Base-by-base conservation (phyloP, 2,797 vertebrate genomes). In the Geotrypetes seraphini region DNA sequence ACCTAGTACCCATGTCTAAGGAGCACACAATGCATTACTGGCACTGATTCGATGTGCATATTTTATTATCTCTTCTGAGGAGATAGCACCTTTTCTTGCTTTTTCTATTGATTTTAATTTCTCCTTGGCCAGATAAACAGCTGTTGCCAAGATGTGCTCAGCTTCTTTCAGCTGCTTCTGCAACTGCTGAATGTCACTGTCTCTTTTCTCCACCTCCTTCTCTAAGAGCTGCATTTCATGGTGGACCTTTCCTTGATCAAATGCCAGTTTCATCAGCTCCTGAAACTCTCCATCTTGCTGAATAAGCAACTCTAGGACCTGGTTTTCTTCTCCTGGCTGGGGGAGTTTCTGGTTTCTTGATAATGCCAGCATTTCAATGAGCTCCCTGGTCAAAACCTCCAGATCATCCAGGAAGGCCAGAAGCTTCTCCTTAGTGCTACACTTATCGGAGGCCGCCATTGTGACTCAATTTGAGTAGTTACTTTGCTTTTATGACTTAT, bases 51-150 rank as follows among this genome's bases (percentile, higher is more conserved):
- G 81, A 47, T 99, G 96, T 21, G 96, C 94, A 2, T 99, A 99
- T 51, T 99, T 99, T 46, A 99, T 99, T 67, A 99, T 88, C 66
- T 98, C 96, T 63, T 99, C 96, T 17, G 96, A 99, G 1, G 92
- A 96, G 59, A 97, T 82, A 16, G 90, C 89, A 96, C 95, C 94
- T 85, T 92, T 98, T 57, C 84, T 83, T 45, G 96, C 94, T 60
- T 91, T 94, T 24, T 98, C 92, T 19, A 98, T 97, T 38, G 94
- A 94, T 62, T 96, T 98, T 30, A 99, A 81, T 42, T 99, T 99
- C 67, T 99, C 96, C 63, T 99, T 99, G 12, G 94, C 96, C 79
- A 99, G 96, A 57, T 99, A 99, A 56, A 99, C 96, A 58, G 96
- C 96, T 31, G 94, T 97, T 50, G 96, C 96, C 82, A 99, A 62